Conservation (phyloP, 2,888 invertebrate genomes). For the Spatulosminthurus flaviceps region DNA sequence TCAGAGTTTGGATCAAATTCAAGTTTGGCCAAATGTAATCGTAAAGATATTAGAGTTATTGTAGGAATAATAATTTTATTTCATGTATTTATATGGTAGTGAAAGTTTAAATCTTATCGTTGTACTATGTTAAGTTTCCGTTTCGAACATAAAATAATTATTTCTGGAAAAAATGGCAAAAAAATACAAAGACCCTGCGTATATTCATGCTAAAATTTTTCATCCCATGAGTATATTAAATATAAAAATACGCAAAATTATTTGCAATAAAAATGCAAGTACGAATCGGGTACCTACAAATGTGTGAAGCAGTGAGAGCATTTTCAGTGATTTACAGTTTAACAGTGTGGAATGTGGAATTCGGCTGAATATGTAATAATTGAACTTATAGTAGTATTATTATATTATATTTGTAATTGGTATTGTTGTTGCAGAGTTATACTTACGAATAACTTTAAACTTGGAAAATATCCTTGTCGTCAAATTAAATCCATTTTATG, state of each 20-base stretch:
- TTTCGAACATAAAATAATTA: not conserved
- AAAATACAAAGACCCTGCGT: no score
- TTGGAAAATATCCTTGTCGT: not conserved
- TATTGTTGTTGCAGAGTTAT: not conserved
- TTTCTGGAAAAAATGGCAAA: not conserved
- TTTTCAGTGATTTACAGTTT: no score
- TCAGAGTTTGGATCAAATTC: not conserved
- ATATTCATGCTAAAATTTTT: no score
- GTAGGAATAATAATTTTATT: not conserved
- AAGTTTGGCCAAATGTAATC: not conserved
- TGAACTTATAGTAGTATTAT: not conserved
- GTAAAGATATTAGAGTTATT: not conserved
- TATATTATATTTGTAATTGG: not conserved
- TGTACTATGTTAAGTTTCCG: conserved; percentile 3
- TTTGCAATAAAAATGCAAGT: no score
- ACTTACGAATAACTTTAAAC: not conserved
- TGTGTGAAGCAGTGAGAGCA: no score
- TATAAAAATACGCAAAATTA: no score
- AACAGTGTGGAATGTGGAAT: no score
- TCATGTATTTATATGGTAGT: not conserved
- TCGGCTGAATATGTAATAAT: no score
- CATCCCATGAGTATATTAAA: no score
- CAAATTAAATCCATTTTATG: not conserved
- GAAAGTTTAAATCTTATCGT: not conserved
- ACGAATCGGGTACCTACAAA: no score